A percentile compares a stretch with the other conserved stretches of the same genome.
These are phyloP conservation scores for Prionailurus viverrinus DNA, from an alignment of 2,113 vertebrate species.

Conservation along the genomic window DNA sequence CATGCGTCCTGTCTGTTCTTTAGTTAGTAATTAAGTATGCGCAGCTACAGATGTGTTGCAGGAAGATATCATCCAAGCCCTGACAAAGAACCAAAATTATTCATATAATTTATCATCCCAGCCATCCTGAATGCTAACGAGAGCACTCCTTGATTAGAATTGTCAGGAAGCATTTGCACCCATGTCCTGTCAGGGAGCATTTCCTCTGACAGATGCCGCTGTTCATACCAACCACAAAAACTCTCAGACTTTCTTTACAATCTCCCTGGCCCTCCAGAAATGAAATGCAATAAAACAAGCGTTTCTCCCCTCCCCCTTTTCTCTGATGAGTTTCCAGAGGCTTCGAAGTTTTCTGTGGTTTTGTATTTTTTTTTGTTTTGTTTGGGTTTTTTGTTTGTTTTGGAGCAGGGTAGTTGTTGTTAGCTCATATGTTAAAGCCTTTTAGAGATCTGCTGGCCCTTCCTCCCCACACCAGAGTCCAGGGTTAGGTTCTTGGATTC, in stretches of 20 bases:
- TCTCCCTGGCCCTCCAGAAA: constrained; percentile 70
- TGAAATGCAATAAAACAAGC: constrained; percentile 45
- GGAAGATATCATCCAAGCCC: constrained; percentile 77
- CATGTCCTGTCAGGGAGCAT: constrained; percentile 72
- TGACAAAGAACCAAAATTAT: constrained; percentile 86
- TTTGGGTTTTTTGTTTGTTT: background rate
- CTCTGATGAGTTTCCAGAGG: constrained; percentile 41
- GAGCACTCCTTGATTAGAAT: constrained; percentile 84
- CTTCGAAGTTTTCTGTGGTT: background rate
- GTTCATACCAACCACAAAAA: constrained; percentile 72
- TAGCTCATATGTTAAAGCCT: background rate
- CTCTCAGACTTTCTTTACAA: constrained; percentile 45
- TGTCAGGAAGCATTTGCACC: constrained; percentile 82
- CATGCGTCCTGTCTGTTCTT: constrained; percentile 74
- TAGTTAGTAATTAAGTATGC: constrained; percentile 79
- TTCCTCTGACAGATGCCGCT: constrained; percentile 75
- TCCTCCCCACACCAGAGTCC: background rate
- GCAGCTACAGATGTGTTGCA: constrained; percentile 79
- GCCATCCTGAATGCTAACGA: constrained; percentile 83
- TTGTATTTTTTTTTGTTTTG: background rate
- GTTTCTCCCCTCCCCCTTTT: background rate
- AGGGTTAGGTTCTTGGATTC: background rate
- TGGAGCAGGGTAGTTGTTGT: too few relatives aligned
- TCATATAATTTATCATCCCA: constrained; percentile 83
- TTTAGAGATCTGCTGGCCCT: background rate